Conservation (phyloP, 2,113 vertebrate genomes). For the Eulemur rufifrons region DNA sequence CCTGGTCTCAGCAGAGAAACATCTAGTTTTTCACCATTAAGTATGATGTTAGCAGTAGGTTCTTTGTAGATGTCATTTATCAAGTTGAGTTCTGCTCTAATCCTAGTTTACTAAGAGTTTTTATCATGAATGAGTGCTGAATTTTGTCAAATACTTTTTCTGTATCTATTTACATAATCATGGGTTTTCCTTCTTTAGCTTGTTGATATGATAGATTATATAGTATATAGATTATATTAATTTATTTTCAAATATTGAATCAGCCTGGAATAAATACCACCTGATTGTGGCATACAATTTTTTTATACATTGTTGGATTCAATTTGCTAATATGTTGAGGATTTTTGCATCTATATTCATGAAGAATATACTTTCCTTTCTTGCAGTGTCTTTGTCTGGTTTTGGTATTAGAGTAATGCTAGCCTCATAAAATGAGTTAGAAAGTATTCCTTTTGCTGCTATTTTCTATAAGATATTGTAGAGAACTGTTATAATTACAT, state of each 20-base stretch:
- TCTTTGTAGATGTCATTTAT: background rate
- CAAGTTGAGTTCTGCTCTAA: background rate
- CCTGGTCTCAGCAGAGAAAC: background rate
- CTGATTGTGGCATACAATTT: background rate
- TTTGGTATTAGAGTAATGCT: background rate
- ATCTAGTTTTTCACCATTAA: background rate
- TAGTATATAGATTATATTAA: background rate
- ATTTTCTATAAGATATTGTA: background rate
- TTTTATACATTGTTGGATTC: background rate
- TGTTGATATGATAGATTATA: background rate
- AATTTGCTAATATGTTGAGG: background rate
- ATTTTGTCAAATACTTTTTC: background rate
- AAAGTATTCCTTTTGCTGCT: background rate
- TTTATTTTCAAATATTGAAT: background rate
- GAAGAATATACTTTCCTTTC: background rate
- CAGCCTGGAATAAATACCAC: background rate
- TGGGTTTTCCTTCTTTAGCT: background rate
- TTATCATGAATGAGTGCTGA: background rate
- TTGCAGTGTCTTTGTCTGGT: background rate
- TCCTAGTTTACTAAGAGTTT: background rate
- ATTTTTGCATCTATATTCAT: background rate
- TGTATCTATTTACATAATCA: background rate
- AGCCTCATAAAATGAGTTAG: background rate
- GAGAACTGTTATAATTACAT: background rate
- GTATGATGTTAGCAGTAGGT: background rate